phyloP scores from a whole-genome alignment of 2,113 vertebrate genomes.

The Fulica atra region DNA sequence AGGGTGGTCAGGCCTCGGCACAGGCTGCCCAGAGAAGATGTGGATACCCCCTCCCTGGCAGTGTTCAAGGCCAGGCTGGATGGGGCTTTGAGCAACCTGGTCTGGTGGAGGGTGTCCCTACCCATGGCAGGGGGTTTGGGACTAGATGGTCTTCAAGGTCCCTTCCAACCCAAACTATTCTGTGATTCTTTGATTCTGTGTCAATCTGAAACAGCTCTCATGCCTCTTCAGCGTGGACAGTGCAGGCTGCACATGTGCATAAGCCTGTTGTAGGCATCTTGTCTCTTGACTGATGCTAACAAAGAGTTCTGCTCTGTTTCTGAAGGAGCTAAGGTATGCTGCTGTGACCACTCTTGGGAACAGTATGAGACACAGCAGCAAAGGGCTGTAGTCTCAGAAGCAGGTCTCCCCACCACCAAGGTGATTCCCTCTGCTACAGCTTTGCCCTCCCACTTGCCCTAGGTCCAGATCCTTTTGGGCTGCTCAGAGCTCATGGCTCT shows the following conservation, averaged over 20 bases:
- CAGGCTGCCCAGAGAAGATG: no score
- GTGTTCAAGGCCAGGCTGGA: no score
- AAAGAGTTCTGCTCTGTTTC: background rate
- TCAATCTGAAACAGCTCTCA: background rate
- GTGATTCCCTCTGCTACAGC: background rate
- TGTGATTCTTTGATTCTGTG: no score
- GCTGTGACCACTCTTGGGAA: background rate
- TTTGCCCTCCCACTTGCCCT: background rate
- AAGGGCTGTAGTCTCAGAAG: background rate
- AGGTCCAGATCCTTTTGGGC: background rate
- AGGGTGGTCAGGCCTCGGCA: no score
- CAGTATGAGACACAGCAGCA: background rate
- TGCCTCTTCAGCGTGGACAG: background rate
- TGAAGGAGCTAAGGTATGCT: background rate
- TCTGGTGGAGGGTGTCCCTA: no score
- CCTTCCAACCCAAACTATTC: no score
- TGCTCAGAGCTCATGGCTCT: background rate
- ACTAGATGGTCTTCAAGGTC: no score
- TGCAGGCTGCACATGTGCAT: accelerated
- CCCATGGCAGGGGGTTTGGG: no score
- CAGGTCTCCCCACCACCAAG: background rate
- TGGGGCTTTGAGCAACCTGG: no score
- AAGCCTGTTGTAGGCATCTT: background rate
- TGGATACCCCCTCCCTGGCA: no score
- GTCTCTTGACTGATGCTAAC: background rate